These are phyloP conservation scores for Coregonus suidteri DNA, from an alignment of 2,797 vertebrate species.

Conservation along the genomic window DNA sequence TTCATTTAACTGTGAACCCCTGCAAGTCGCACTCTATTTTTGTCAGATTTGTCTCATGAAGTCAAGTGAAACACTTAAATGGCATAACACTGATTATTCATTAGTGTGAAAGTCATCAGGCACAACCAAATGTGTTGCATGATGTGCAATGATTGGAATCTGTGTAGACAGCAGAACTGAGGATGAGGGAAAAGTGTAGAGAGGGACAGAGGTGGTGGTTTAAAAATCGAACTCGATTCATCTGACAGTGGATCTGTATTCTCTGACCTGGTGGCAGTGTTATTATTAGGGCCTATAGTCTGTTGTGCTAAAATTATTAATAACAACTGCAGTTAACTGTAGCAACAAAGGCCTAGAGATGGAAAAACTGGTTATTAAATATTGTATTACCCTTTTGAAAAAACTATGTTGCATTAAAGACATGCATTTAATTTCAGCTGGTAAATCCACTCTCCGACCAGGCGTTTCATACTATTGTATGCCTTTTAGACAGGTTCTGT, in stretches of 20 bases:
- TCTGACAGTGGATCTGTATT: not conserved
- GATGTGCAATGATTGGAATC: not conserved
- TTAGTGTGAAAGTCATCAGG: not conserved
- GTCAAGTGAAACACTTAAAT: constrained; percentile 5
- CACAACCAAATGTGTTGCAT: not conserved
- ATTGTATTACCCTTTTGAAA: no score
- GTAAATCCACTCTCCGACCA: not conserved
- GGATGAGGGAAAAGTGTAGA: not conserved
- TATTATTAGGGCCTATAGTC: not conserved
- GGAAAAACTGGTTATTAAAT: no score
- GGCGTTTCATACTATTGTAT: not conserved
- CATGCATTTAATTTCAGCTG: no score
- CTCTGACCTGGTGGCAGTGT: not conserved
- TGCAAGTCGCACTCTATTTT: not conserved
- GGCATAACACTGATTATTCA: not conserved
- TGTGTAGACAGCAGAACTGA: not conserved
- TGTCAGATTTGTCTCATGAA: not conserved
- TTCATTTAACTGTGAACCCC: constrained; percentile 9
- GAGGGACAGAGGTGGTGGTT: not conserved
- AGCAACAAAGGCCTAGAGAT: no score
- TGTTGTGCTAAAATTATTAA: no score
- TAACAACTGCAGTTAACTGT: no score
- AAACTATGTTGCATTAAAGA: no score
- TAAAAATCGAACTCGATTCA: not conserved
- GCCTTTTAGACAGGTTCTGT: not conserved